Evolutionary conservation across 2,113 vertebrate genomes (phyloP), one percentile per base, ranked within the genome.

Genomic region (Burhinus oedicnemus): DNA sequence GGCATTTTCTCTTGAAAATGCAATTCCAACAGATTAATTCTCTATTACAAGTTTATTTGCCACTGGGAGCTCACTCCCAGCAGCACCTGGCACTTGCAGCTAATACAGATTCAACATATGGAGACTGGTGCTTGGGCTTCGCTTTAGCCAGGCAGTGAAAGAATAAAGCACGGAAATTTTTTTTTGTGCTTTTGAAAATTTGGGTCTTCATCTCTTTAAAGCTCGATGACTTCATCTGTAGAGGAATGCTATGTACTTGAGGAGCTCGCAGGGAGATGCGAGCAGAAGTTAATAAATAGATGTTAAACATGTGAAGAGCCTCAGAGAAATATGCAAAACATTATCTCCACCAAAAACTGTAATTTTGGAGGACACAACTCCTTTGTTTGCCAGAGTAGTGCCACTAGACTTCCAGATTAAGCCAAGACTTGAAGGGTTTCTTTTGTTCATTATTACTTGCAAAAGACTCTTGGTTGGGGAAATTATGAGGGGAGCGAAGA

Each of bases 391-490:
- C 49, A 44, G 26, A 90, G 55, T 55, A 90, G 38, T 79, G 42
- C 83, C 72, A 71, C 72, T 62, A 91, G 74, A 54, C 81, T 83
- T 87, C 23, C 25, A 83, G 66, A 85, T 74, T 20, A 72, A 89
- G 26, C 58, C 74, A 72, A 32, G 9, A 47, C 45, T 77, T 72
- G 7, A 85, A 69, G n/a, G 32, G 34, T 51, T 83, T 49, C 34
- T 84, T 96, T 92, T 91, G 57, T 83, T 90, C 40, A 16, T 95
- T 83, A 69, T 72, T 74, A 91, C 42, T 91, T 70, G 66, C 25
- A 65, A 79, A 91, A 81, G 40, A n/a, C 25, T 77, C 19, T 87
- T 81, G 38, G 18, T 78, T 94, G 76, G 36, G 40, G 55, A 87
- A 92, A 78, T 36, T 13, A 3, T 15, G 55, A 55, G 9, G 18